A percentile compares a stretch with the other conserved stretches of the same genome.
Conservation (phyloP, 2,797 vertebrate species). For the Tauraco hartlaubi region DNA sequence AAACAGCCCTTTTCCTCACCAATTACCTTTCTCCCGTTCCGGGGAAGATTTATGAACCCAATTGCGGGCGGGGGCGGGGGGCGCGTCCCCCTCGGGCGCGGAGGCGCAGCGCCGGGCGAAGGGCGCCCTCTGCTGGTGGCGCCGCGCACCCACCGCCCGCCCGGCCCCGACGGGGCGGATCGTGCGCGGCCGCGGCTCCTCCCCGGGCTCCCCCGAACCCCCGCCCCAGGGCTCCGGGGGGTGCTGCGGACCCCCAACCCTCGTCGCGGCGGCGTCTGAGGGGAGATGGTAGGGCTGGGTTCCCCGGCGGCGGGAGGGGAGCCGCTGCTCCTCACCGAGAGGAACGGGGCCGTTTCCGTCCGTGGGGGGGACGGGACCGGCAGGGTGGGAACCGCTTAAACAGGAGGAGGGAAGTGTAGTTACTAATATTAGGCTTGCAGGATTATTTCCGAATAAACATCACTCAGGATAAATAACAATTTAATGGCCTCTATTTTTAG, state of each 20-base stretch:
- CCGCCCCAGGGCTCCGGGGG: no score
- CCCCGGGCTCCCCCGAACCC: no score
- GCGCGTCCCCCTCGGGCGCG: neutral
- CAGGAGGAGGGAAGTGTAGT: neutral
- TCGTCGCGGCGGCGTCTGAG: fast-evolving
- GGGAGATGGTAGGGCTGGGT: neutral
- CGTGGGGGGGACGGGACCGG: fast-evolving
- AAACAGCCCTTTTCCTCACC: conserved; percentile 65
- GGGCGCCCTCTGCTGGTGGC: conserved; percentile 52
- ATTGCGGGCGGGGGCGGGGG: neutral
- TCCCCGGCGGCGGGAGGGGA: fast-evolving
- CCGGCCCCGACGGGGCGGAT: neutral
- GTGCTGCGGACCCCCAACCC: neutral
- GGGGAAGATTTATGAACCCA: conserved; percentile 40
- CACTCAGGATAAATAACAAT: neutral
- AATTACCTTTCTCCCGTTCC: conserved; percentile 33
- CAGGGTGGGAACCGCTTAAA: neutral
- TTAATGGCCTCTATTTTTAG: neutral
- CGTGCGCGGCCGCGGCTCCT: neutral
- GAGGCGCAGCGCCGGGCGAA: neutral
- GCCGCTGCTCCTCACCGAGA: fast-evolving
- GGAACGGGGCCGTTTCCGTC: fast-evolving
- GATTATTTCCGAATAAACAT: neutral
- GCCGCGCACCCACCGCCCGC: neutral
- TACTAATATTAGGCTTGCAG: neutral